A percentile compares a stretch with the other conserved stretches of the same genome.
Conservation (phyloP, 2,888 invertebrate species). For the Eulithis prunata region DNA sequence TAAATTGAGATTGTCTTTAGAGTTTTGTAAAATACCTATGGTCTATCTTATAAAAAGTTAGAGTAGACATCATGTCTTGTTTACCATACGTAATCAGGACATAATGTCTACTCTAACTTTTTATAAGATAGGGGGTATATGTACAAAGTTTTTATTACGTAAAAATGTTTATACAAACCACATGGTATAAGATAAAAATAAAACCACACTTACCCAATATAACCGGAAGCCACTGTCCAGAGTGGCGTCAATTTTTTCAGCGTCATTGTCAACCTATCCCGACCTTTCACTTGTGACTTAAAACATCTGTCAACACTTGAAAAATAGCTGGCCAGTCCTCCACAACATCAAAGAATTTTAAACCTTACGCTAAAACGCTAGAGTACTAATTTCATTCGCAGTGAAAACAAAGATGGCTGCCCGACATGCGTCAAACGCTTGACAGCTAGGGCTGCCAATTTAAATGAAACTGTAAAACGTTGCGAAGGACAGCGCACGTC, state of each 20-base stretch:
- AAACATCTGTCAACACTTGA: constrained; percentile 52
- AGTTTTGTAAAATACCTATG: neutral
- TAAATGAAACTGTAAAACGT: constrained; percentile 67
- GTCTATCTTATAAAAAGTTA: too few relatives aligned
- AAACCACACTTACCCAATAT: constrained; percentile 20
- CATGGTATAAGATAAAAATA: constrained; percentile 13
- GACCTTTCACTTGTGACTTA: constrained; percentile 46
- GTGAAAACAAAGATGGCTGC: constrained; percentile 43
- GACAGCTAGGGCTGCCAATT: constrained; percentile 65
- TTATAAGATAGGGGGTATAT: too few relatives aligned
- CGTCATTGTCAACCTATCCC: constrained; percentile 36
- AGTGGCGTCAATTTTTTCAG: constrained; percentile 39
- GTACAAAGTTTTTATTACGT: neutral
- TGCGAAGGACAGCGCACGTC: constrained; percentile 59
- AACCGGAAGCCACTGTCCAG: constrained; percentile 34
- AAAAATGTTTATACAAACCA: neutral
- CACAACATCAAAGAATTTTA: constrained; percentile 12
- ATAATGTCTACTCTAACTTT: too few relatives aligned
- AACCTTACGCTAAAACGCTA: constrained; percentile 15
- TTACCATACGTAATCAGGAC: too few relatives aligned
- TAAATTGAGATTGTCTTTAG: neutral
- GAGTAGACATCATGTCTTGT: too few relatives aligned
- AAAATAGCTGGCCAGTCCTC: constrained; percentile 43
- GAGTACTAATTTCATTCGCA: constrained; percentile 21
- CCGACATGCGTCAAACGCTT: constrained; percentile 44